phyloP scores from a whole-genome alignment of 92 coral and sea anemone species.

The Chrysogorgia sp. region DNA sequence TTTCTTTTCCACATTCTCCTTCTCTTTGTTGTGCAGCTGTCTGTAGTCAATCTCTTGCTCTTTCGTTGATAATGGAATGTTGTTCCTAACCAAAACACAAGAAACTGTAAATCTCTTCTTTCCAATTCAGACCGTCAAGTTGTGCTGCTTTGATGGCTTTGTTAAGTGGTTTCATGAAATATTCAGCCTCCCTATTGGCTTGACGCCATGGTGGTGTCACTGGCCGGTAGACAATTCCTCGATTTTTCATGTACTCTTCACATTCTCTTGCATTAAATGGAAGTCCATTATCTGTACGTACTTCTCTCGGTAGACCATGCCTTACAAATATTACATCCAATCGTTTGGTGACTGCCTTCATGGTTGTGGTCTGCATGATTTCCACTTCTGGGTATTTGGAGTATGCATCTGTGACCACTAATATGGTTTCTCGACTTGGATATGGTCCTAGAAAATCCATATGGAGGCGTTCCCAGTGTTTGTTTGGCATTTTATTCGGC shows the following conservation, averaged over 20 bases:
- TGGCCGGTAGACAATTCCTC: not conserved
- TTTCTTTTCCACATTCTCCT: not conserved
- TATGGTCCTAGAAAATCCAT: constrained; percentile 2
- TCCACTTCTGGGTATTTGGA: constrained; percentile 24
- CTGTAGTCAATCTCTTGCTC: too few species aligned
- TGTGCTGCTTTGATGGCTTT: too few species aligned
- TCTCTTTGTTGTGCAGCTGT: not conserved
- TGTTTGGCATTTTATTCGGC: constrained; percentile 7
- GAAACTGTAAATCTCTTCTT: too few species aligned
- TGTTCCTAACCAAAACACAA: not conserved
- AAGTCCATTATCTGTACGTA: too few species aligned
- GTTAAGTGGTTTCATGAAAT: too few species aligned
- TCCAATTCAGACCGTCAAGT: too few species aligned
- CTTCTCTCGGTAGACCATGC: too few species aligned
- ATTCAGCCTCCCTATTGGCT: too few species aligned
- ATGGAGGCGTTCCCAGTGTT: not conserved
- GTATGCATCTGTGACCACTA: too few species aligned
- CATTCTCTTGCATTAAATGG: not conserved
- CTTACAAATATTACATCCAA: constrained; percentile 14
- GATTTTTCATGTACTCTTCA: not conserved
- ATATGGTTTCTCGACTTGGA: constrained; percentile 1
- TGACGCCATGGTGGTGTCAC: too few species aligned
- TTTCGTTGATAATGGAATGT: too few species aligned
- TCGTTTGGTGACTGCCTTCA: not conserved
- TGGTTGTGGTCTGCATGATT: constrained; percentile 3